Evolutionary conservation across 35 echinoderm and acorn worm genomes (phyloP), one percentile per base, ranked within the genome.

Genomic region (Ptychodera flava): DNA sequence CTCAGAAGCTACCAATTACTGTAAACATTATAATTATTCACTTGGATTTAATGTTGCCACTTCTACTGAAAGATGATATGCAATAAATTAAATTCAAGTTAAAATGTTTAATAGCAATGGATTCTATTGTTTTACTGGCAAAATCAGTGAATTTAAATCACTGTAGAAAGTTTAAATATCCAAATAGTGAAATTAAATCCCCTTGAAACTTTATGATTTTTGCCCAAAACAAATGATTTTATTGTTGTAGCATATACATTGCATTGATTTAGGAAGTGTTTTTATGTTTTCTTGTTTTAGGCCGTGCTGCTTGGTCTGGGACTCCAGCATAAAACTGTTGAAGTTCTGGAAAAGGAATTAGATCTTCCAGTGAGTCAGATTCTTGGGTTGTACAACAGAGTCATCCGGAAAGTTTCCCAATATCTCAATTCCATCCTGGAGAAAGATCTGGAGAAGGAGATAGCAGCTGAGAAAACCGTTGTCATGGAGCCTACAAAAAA

Each of bases 281-380:
- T 81, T 89, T 91, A 77, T 91, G 93, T 35, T 64, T 6, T 64
- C 45, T 12, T 22, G 22, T 78, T 34, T 0, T 31, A 94, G 95
- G 92, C 92, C 33, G 93, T 97, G 27, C 85, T 97, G 0, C 85
- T 97, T 34, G 95, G 92, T 0, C 85, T 97, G 33, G 95, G 95
- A 80, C 92, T 91, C 16, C 92, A 94, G 81, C 92, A 94, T 85
- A 97, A 97, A 79, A 94, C 92, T 29, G 95, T 97, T 16, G 95
- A 97, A 78, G 37, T 75, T 64, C 77, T 97, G 80, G 81, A 82
- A 30, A 94, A 91, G 36, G 95, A 97, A 79, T 80, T 94, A 33
- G 95, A 94, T 79, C 87, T 97, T 16, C 95, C 95, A 16, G 87
- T 82, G 28, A 90, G 86, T 6, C 95, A 97, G 85, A 94, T 97